A percentile compares a stretch with the other conserved stretches of the same genome.
Evolutionary conservation across 1,140 invertebrate species (phyloP).

Genomic region (Penaeus chinensis): DNA sequence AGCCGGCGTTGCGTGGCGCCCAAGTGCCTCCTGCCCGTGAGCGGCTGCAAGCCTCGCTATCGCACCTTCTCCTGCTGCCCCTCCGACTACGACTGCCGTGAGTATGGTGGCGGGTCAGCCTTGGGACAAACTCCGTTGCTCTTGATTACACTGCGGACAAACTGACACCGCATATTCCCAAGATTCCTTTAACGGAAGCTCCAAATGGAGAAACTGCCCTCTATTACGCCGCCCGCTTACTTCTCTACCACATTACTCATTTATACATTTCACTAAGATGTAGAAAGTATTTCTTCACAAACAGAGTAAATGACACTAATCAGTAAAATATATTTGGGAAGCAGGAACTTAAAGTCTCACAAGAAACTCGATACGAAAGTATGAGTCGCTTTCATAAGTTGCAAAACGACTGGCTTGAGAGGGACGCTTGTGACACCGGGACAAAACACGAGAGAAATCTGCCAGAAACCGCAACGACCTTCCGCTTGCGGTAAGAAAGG

Average conservation of each 20-base stretch:
- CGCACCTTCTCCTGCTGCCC: constrained; percentile 84
- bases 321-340: too few relatives aligned
- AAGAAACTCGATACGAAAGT: too few relatives aligned
- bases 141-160: background rate
- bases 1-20: constrained; percentile 83
- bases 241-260: background rate
- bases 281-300: background rate
- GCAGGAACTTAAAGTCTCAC: too few relatives aligned
- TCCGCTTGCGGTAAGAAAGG: too few relatives aligned
- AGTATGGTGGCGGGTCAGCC: constrained; percentile 57
- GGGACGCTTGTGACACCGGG: too few relatives aligned
- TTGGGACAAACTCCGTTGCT: background rate
- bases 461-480: too few relatives aligned
- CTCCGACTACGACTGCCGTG: constrained; percentile 82
- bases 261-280: background rate
- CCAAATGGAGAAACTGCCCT: background rate
- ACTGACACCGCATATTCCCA: background rate
- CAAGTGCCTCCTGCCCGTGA: constrained; percentile 81
- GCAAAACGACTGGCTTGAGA: too few relatives aligned
- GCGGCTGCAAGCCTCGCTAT: constrained; percentile 79
- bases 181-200: background rate
- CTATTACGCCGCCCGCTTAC: background rate
- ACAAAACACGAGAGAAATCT: too few relatives aligned
- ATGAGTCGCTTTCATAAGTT: too few relatives aligned
- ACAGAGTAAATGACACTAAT: too few relatives aligned